These are phyloP conservation scores for Penaeus monodon DNA, from an alignment of 2,888 invertebrate genomes.

Conservation along the genomic window DNA sequence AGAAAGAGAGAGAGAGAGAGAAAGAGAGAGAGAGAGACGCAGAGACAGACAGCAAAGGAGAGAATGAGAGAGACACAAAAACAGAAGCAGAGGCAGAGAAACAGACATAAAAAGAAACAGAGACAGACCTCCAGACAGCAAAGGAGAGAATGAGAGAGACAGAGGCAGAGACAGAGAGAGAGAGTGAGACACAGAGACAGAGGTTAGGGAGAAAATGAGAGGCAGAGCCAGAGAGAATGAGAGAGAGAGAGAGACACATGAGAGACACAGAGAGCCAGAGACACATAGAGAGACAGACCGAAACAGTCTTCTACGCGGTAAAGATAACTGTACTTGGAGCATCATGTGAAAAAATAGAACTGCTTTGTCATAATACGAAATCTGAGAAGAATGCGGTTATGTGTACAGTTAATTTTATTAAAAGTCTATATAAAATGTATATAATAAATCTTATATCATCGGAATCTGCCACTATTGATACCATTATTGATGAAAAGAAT, in stretches of 20 bases:
- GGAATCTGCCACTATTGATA: too few relatives aligned
- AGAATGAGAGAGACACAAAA: not conserved
- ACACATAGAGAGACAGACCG: not conserved
- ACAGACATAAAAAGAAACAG: not conserved
- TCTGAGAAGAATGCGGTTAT: too few relatives aligned
- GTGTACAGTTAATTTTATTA: too few relatives aligned
- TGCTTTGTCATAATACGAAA: too few relatives aligned
- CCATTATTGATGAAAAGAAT: too few relatives aligned
- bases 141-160: not conserved
- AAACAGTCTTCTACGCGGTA: not conserved
- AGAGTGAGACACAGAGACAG: not conserved
- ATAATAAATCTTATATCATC: too few relatives aligned
- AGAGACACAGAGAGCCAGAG: too few relatives aligned
- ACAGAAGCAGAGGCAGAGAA: not conserved
- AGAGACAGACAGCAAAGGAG: not conserved
- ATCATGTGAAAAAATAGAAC: too few relatives aligned
- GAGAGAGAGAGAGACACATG: too few relatives aligned
- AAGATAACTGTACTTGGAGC: not conserved
- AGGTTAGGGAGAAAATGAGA: not conserved
- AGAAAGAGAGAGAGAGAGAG: not conserved
- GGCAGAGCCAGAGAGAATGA: not conserved
- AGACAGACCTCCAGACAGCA: not conserved
- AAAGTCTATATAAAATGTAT: too few relatives aligned
- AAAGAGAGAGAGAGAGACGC: not conserved
- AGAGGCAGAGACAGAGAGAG: not conserved